Conservation (phyloP, 2,888 invertebrate genomes). For the Papilio gigon region DNA sequence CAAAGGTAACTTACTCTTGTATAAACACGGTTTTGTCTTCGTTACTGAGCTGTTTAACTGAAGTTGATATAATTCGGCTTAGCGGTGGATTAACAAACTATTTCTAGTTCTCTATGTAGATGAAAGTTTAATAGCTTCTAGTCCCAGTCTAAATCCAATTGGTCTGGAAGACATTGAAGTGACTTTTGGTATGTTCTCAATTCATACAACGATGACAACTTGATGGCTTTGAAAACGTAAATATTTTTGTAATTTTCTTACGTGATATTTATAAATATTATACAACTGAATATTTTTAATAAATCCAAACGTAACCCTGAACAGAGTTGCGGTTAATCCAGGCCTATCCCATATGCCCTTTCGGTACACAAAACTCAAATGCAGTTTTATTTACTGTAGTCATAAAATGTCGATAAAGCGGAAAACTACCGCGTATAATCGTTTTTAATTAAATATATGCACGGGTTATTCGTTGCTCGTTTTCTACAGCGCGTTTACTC, state of each 20-base stretch:
- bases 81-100: slow-evolving; percentile 27
- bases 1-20: slow-evolving; percentile 35
- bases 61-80: slow-evolving; percentile 22
- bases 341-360: slow-evolving; percentile 49
- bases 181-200: not conserved
- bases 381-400: slow-evolving; percentile 69
- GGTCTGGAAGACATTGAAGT: not conserved
- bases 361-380: slow-evolving; percentile 61
- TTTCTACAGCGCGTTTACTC: slow-evolving; percentile 47
- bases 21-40: slow-evolving; percentile 28
- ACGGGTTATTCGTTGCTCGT: slow-evolving; percentile 27
- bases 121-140: slow-evolving; percentile 9
- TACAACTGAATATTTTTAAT: slow-evolving; percentile 42
- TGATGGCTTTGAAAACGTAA: no score
- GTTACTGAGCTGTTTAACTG: slow-evolving; percentile 35
- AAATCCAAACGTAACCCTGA: slow-evolving; percentile 40
- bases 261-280: not conserved
- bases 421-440: slow-evolving; percentile 73
- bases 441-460: slow-evolving; percentile 72
- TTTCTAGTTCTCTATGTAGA: slow-evolving; percentile 17
- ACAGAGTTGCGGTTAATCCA: slow-evolving; percentile 47
- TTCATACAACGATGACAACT: no score
- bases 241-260: no score
- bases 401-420: slow-evolving; percentile 75
- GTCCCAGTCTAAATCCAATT: not conserved